Evolutionary conservation across 2,888 invertebrate genomes (phyloP), one percentile per base, ranked within the genome.

Genomic region (Drosophila histrio): DNA sequence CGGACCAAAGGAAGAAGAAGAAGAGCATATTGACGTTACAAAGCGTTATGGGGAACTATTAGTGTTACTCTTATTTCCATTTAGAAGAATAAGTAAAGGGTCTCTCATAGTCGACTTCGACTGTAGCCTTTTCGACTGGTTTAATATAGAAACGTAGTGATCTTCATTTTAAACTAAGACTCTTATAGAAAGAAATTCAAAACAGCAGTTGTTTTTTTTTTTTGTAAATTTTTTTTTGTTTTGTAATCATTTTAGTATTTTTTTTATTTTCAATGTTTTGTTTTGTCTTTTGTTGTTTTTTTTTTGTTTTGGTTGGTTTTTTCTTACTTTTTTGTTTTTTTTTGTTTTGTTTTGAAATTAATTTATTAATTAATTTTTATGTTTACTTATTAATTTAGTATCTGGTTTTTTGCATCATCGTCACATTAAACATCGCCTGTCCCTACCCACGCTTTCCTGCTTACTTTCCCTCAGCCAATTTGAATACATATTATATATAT

Each of bases 171-270:
- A n/a, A n/a, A n/a, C n/a, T n/a, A n/a, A n/a, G n/a, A n/a, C n/a
- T n/a, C n/a, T n/a, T n/a, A n/a, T n/a, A n/a, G n/a, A 41, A 34
- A n/a, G 9, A 2, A 60, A 53, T 36, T 17, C 3, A 58, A 41
- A 47, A 75, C 15, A 30, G 4, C 11, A 34, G 15, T 32, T 32
- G 34, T n/a, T 39, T 21, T 41, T 52, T 52, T 53, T 60, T 72
- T 62, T 77, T 76, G 50, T 62, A 79, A 72, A 61, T 65, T 79
- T 72, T 79, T 78, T 75, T 61, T 66, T 79, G 53, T 72, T 79
- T 72, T 79, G 62, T 73, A 84, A 87, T 84, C 82, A 71, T 89
- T 87, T 89, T 76, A 81, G 87, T 84, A 70, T 86, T 88, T 77
- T 65, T 87, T 80, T 83, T 84, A 69, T 81, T 87, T 71, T 84